phyloP scores from a whole-genome alignment of 2,113 vertebrate genomes.

The Pongo abelii region DNA sequence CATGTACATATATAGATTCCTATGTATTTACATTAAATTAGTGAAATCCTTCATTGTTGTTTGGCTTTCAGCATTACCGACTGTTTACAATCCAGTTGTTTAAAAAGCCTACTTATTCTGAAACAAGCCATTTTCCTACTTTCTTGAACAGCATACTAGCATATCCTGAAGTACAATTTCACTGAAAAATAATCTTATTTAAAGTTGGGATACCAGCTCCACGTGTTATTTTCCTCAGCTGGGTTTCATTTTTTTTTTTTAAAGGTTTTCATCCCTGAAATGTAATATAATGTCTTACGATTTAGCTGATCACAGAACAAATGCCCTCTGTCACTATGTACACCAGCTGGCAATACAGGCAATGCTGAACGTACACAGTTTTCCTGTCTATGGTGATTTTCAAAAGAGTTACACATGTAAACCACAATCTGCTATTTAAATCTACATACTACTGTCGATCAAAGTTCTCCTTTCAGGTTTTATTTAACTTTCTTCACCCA shows the following conservation, averaged over 20 bases:
- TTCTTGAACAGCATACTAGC: neutral
- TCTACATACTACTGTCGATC: slow-evolving; percentile 26
- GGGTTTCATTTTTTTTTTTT: neutral
- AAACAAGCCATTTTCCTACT: neutral
- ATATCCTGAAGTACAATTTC: neutral
- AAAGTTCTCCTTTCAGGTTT: neutral
- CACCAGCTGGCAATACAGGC: slow-evolving; percentile 44
- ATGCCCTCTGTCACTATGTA: neutral
- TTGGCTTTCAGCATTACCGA: neutral
- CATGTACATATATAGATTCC: neutral
- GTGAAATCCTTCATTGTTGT: neutral
- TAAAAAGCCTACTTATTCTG: neutral
- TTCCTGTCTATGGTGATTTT: slow-evolving; percentile 6
- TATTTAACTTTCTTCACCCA: slow-evolving; percentile 24
- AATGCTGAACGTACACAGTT: slow-evolving; percentile 16
- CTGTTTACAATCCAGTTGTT: neutral
- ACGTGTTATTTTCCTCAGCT: neutral
- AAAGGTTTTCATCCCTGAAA: neutral
- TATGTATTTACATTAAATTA: neutral
- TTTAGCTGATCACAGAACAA: neutral
- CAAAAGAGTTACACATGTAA: slow-evolving; percentile 63
- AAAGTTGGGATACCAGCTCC: neutral
- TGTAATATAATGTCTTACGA: neutral
- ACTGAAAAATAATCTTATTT: neutral
- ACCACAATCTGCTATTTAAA: slow-evolving; percentile 60